A percentile compares a stretch with the other conserved stretches of the same genome.
These are phyloP conservation scores for Megaceryle maxima DNA, from an alignment of 2,113 vertebrate genomes.

Conservation along the genomic window DNA sequence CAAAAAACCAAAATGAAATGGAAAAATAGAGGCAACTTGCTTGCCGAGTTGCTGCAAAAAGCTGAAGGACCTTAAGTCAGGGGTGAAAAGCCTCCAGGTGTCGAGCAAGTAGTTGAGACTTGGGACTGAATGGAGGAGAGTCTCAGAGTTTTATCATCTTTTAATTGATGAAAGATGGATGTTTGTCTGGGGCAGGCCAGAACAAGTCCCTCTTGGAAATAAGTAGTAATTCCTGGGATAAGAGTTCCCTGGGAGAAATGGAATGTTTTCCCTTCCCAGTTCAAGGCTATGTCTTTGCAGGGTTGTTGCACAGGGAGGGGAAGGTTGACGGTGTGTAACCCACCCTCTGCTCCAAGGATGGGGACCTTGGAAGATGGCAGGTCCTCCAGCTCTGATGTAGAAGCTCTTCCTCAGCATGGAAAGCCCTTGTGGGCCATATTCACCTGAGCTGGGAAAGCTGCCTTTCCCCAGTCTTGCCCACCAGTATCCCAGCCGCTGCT, in stretches of 20 bases:
- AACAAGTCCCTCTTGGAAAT: neutral
- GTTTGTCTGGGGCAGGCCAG: neutral
- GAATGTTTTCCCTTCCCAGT: neutral
- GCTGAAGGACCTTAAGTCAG: neutral
- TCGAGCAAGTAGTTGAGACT: neutral
- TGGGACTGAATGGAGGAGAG: no score
- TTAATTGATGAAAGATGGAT: neutral
- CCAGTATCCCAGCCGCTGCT: neutral
- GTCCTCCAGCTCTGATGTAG: neutral
- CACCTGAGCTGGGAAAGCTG: neutral
- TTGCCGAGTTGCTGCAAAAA: neutral
- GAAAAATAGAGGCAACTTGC: neutral
- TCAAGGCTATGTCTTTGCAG: neutral
- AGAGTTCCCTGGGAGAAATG: neutral
- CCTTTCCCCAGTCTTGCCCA: neutral
- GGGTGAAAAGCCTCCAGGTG: neutral
- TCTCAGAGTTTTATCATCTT: neutral
- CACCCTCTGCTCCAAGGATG: neutral
- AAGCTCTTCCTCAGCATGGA: neutral
- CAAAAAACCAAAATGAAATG: neutral
- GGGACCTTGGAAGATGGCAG: rapidly evolving
- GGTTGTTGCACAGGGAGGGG: neutral
- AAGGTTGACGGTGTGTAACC: neutral
- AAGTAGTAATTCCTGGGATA: neutral
- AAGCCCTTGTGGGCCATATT: neutral